These are phyloP conservation scores for Penaeus indicus DNA, from an alignment of 1,140 invertebrate species.

Conservation along the genomic window DNA sequence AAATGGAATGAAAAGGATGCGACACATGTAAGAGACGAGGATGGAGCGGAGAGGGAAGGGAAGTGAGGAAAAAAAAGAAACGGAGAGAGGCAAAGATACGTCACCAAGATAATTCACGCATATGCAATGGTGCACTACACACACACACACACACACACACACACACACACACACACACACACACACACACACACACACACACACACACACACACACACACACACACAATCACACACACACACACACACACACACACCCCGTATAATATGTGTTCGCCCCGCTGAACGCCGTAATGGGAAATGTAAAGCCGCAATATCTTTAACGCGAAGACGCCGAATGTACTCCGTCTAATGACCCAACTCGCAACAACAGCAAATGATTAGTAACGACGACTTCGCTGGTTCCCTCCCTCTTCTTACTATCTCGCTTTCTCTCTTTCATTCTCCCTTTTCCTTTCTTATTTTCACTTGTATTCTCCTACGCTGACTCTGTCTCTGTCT, in stretches of 20 bases:
- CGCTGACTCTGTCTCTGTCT: background rate
- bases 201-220: background rate
- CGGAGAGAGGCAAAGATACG: background rate
- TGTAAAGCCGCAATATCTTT: too few species aligned
- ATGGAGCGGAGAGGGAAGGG: background rate
- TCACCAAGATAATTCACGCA: background rate
- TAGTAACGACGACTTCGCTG: background rate
- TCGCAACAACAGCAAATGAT: too few species aligned
- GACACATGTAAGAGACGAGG: too few species aligned
- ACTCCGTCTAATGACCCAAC: too few species aligned
- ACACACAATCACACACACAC: background rate
- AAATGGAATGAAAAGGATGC: too few species aligned
- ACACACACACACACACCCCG: background rate
- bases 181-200: background rate
- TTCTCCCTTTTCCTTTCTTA: background rate
- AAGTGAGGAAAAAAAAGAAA: background rate
- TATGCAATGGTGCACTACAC: background rate
- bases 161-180: background rate
- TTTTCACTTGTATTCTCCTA: background rate
- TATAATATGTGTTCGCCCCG: too few species aligned
- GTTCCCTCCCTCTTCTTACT: background rate
- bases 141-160: background rate
- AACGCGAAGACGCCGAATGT: too few species aligned
- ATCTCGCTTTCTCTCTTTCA: background rate
- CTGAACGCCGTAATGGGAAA: too few species aligned